A percentile compares a stretch with the other conserved stretches of the same genome.
phyloP scores from a whole-genome alignment of 2,888 invertebrate species.

The Amitus sp. region DNA sequence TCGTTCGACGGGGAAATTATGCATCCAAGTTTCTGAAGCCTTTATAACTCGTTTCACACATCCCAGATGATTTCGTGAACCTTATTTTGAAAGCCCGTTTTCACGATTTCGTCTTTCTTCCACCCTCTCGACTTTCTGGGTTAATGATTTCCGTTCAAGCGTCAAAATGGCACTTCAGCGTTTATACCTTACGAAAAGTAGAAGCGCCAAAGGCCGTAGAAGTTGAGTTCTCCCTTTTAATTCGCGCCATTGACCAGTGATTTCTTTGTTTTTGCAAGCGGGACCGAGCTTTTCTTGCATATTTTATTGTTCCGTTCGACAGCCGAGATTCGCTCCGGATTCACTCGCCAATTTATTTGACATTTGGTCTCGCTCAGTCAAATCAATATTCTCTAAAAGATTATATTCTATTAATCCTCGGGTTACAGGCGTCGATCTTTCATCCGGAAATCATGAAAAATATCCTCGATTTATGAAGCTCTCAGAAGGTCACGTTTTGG shows the following conservation, averaged over 20 bases:
- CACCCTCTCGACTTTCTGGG: constrained; percentile 45
- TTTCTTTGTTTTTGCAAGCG: constrained; percentile 18
- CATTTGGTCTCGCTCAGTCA: not conserved
- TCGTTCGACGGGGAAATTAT: not conserved
- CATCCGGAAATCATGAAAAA: too few relatives aligned
- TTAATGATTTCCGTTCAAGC: constrained; percentile 51
- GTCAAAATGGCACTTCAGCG: constrained; percentile 45
- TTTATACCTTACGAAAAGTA: constrained; percentile 40
- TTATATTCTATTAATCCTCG: not conserved
- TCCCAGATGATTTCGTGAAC: constrained; percentile 10
- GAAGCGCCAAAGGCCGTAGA: constrained; percentile 17
- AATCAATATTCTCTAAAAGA: not conserved
- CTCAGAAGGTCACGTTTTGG: too few relatives aligned
- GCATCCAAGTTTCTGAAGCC: too few relatives aligned
- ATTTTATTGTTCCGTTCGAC: not conserved
- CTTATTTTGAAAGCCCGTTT: constrained; percentile 16
- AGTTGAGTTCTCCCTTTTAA: constrained; percentile 21
- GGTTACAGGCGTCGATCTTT: not conserved
- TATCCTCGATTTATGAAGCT: too few relatives aligned
- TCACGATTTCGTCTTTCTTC: constrained; percentile 26
- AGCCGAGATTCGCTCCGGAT: not conserved
- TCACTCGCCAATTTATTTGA: not conserved
- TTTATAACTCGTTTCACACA: constrained; percentile 11
- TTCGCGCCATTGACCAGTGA: constrained; percentile 19
- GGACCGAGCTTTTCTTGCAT: not conserved